phyloP scores from a whole-genome alignment of 2,113 vertebrate genomes.

The Actenoides hombroni region DNA sequence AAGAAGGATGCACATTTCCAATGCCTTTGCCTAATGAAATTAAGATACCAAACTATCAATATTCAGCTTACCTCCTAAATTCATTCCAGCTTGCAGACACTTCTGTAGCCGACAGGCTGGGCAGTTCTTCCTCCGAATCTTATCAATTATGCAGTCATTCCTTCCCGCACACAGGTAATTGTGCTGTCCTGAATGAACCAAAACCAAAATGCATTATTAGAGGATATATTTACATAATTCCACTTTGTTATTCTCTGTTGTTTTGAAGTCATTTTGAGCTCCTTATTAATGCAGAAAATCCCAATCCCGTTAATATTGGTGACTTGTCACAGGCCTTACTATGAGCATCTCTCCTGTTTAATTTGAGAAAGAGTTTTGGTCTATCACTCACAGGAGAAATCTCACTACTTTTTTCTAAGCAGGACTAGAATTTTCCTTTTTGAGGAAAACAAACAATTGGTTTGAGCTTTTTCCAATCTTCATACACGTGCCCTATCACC shows the following conservation, averaged over 20 bases:
- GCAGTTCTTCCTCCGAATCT: slow-evolving; percentile 98
- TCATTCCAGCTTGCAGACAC: slow-evolving; percentile 99
- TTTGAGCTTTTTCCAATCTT: not conserved
- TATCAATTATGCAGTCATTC: slow-evolving; percentile 99
- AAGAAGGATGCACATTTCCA: slow-evolving; percentile 12
- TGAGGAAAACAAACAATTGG: fast-evolving
- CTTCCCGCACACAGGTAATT: slow-evolving; percentile 99
- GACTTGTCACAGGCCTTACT: not conserved
- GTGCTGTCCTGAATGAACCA: slow-evolving; percentile 89
- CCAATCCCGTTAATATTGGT: not conserved
- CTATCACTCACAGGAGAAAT: not conserved
- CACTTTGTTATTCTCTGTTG: not conserved
- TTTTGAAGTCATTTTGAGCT: not conserved
- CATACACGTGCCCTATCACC: fast-evolving
- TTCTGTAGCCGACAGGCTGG: slow-evolving; percentile 98
- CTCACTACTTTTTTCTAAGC: not conserved
- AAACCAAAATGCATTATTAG: slow-evolving; percentile 37
- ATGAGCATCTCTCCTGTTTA: not conserved
- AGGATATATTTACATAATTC: slow-evolving; percentile 17
- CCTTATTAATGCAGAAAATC: not conserved
- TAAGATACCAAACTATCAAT: slow-evolving; percentile 27
- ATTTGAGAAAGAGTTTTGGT: not conserved
- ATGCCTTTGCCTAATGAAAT: slow-evolving; percentile 33
- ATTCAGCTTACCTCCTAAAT: slow-evolving; percentile 91
- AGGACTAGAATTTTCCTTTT: not conserved